Base-by-base conservation (phyloP, 2,888 invertebrate genomes). In the Meloe dianella region DNA sequence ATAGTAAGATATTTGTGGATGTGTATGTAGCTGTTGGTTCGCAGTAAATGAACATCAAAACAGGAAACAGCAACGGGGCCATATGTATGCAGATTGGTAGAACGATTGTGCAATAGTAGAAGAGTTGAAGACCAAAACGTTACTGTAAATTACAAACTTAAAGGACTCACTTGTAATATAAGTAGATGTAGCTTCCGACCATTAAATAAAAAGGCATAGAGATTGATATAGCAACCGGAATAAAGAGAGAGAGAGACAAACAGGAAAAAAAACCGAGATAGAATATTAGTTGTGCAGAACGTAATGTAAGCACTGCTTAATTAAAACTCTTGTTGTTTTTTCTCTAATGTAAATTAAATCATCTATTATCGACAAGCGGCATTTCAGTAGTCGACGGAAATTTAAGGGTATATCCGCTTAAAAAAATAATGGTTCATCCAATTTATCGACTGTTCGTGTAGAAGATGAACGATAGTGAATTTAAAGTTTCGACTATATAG, bases 41-140 rank as follows among this genome's bases (percentile, higher is more conserved):
- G 6, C 9, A 32, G 3, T 22, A 20, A 63, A 30, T 35, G 27
- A 51, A 60, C 56, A 58, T 58, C 61, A 29, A 61, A 60, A 35
- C 35, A 20, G 20, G 24, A 12, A 58, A 20, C 20, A 47, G 47
- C 9, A 32, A 30, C 60, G 57, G 41, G 57, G n/a, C 65, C 68
- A 65, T 60, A 65, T 60, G 63, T 63, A 68, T 68, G 66, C 66
- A 66, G 66, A 66, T 68, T 63, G 67, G 56, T 9, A 62, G 54
- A 27, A 38, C 17, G 62, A 56, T 27, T 62, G 57, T 58, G 32
- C 58, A 58, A 35, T 35, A 6, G 58, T 30, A n/a, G 58, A 59
- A 59, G n/a, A 59, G 32, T 38, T 38, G 35, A 59, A 59, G 32
- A 59, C 59, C 35, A 17, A 59, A 51, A 51, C 59, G 35, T 59